A percentile compares a stretch with the other conserved stretches of the same genome.
These are phyloP conservation scores for Lucilia sericata DNA, from an alignment of 1,140 invertebrate genomes.

Conservation along the genomic window DNA sequence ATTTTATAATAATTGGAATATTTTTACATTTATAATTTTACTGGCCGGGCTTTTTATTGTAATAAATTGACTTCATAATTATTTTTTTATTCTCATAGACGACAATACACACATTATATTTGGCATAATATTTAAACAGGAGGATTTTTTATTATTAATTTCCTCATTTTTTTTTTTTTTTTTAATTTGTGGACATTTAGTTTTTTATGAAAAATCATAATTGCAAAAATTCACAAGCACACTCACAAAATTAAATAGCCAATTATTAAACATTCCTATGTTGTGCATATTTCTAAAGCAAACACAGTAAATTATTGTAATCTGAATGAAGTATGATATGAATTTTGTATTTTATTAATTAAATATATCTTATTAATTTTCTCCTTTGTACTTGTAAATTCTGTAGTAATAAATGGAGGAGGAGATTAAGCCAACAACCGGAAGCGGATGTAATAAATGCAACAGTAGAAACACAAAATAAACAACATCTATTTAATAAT, in stretches of 20 bases:
- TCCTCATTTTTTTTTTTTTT: too few relatives aligned
- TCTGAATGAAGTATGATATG: background rate
- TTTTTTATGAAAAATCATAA: background rate
- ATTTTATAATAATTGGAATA: too few relatives aligned
- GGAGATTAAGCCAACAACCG: background rate
- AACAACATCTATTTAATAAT: too few relatives aligned
- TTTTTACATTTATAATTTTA: too few relatives aligned
- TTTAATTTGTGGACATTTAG: too few relatives aligned
- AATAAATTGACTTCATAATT: too few relatives aligned
- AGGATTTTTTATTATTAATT: too few relatives aligned
- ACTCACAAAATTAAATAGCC: background rate
- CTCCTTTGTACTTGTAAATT: background rate
- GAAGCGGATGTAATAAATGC: conserved; percentile 29
- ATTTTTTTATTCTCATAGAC: too few relatives aligned
- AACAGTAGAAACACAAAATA: background rate
- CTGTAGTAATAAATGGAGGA: background rate
- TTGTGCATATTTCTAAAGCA: background rate
- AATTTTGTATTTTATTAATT: background rate
- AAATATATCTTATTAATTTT: background rate
- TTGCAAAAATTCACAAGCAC: background rate
- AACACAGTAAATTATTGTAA: background rate
- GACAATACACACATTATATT: too few relatives aligned
- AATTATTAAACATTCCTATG: background rate
- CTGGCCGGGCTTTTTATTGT: too few relatives aligned
- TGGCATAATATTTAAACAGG: too few relatives aligned